These are phyloP conservation scores for Xenentodon cancila DNA, from an alignment of 2,797 vertebrate genomes.

Conservation along the genomic window DNA sequence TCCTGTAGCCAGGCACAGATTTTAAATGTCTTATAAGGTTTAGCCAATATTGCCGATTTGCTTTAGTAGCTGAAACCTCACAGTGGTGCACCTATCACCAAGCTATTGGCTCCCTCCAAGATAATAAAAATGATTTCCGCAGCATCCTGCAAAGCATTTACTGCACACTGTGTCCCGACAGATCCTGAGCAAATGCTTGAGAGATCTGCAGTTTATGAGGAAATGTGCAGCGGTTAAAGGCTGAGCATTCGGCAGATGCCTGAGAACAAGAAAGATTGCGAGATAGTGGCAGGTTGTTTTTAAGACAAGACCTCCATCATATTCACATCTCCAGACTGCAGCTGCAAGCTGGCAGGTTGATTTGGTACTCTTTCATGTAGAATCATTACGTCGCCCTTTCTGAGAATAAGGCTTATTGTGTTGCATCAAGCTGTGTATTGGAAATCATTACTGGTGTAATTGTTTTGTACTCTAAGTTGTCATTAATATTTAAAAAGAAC, in stretches of 20 bases:
- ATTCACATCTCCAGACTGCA: not conserved
- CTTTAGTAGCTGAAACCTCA: constrained; percentile 28
- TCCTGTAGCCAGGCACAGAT: not conserved
- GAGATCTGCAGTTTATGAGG: constrained; percentile 36
- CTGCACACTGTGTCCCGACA: constrained; percentile 12
- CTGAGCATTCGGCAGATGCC: constrained; percentile 1
- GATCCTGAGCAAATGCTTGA: constrained; percentile 25
- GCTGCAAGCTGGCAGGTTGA: constrained; percentile 11
- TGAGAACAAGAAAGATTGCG: not conserved
- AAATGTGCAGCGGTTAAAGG: constrained; percentile 11
- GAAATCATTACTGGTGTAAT: constrained; percentile 20
- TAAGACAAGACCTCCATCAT: not conserved
- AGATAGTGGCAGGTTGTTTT: not conserved
- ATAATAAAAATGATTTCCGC: constrained; percentile 40
- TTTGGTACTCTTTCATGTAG: not conserved
- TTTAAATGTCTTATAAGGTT: constrained; percentile 26
- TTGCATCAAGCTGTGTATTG: not conserved
- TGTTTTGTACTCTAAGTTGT: constrained; percentile 8
- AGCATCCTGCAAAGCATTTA: constrained; percentile 42
- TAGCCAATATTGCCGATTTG: constrained; percentile 21
- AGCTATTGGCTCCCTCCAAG: constrained; percentile 11
- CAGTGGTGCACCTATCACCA: constrained; percentile 19
- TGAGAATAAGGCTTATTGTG: constrained; percentile 1
- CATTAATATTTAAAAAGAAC: constrained; percentile 29
- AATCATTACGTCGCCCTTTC: not conserved